Base-by-base conservation (phyloP, 2,888 invertebrate species). In the Pimpla rufipes region DNA sequence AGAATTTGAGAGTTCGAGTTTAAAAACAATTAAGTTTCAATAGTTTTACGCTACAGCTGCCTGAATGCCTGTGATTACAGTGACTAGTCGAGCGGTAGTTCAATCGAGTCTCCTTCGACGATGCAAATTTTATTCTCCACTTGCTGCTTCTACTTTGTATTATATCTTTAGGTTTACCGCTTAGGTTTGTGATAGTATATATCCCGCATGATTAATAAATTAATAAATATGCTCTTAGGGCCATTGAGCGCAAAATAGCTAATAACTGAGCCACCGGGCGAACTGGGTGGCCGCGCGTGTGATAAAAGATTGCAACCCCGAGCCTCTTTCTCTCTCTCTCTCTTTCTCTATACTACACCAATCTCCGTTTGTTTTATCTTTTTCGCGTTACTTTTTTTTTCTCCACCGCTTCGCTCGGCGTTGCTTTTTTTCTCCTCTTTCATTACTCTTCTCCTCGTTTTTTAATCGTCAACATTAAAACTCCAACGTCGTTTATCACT, bases 401-500 rank as follows among this genome's bases (percentile, higher is more conserved):
- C 47, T 70, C 68, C 42, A 5, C 57, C 18, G 23, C 70, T 50
- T 70, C 74, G 50, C 40, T 52, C 45, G n/a, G 29, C 29, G 29
- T 3, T 29, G 29, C 29, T 78, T 62, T 37, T 10, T 73, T 83
- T 81, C 55, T 81, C 23, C 81, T 62, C 77, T 79, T 79, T 42
- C 40, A 74, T 80, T 80, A 16, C 23, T 78, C 67, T 45, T 37
- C 57, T 70, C 50, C 80, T 78, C 73, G 76, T 83, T 81, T 86
- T 84, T 85, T 83, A 85, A 85, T 84, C 85, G 74, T 81, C 82
- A 81, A 85, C 85, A 87, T 84, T 83, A 83, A 84, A 85, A 86
- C 82, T 74, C 80, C 76, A 81, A 77, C 81, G 85, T 87, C 87
- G 85, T 87, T 87, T 85, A 87, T 87, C 87, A 87, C 79, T 87